A percentile compares a stretch with the other conserved stretches of the same genome.
Evolutionary conservation across 2,888 invertebrate genomes (phyloP).

Genomic region (Xanthia icteritia): DNA sequence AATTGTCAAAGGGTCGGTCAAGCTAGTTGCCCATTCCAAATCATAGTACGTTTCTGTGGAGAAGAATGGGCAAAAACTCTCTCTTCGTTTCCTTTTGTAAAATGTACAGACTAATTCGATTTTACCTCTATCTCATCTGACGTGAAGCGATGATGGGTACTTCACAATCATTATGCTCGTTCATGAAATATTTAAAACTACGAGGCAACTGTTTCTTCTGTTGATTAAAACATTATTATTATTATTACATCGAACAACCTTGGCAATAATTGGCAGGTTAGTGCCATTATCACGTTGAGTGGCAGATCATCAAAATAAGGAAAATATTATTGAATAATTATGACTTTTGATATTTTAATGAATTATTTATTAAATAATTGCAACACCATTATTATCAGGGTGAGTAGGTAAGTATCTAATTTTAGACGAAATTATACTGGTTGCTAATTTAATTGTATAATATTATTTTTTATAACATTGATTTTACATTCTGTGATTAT

Average conservation of each 20-base stretch:
- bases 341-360: constrained; percentile 13
- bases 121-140: background rate
- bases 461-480: too few species aligned
- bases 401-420: too few species aligned
- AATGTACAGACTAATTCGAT: background rate
- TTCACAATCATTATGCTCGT: background rate
- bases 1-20: background rate
- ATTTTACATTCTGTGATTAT: too few species aligned
- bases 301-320: constrained; percentile 18
- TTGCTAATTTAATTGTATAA: too few species aligned
- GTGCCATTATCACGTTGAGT: background rate
- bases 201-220: background rate
- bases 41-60: background rate
- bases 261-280: background rate
- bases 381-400: background rate
- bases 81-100: background rate
- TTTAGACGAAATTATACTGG: too few species aligned
- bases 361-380: background rate
- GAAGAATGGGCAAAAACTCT: background rate
- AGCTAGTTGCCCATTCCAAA: background rate
- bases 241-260: constrained; percentile 3
- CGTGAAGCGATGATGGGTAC: background rate
- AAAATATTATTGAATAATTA: background rate
- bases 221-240: background rate
- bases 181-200: background rate